These are phyloP conservation scores for Brenthis hecate DNA, from an alignment of 2,888 invertebrate species.

Conservation along the genomic window DNA sequence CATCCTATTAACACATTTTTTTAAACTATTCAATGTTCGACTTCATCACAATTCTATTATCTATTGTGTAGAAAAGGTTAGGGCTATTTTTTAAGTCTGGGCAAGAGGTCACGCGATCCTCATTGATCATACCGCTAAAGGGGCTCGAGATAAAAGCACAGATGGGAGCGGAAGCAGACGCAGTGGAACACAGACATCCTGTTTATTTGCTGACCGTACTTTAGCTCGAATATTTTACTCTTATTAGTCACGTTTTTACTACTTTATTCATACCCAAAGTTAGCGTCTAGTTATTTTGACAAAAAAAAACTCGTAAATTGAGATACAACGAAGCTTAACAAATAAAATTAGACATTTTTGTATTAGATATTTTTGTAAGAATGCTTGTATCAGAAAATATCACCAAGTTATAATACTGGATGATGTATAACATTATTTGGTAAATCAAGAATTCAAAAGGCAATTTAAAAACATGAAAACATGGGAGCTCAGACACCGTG, in stretches of 20 bases:
- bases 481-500: conserved; percentile 31
- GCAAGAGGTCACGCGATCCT: conserved; percentile 9
- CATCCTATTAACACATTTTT: no score
- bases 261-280: no score
- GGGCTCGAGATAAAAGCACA: conserved; percentile 15
- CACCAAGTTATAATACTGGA: conserved; percentile 1
- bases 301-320: no score
- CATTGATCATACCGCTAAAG: conserved; percentile 5
- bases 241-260: no score
- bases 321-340: no score
- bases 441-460: conserved; percentile 15
- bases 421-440: conserved; percentile 13
- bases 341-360: no score
- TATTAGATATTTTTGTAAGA: not conserved
- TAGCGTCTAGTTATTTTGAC: no score
- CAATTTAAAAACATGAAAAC: conserved; percentile 37
- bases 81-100: conserved; percentile 1
- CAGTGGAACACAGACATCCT: conserved; percentile 7
- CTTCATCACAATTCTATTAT: not conserved
- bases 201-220: conserved; percentile 2
- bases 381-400: not conserved
- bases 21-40: not conserved
- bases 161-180: conserved; percentile 6
- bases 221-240: not conserved
- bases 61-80: not conserved